Base-by-base conservation (phyloP, 2,113 vertebrate species). In the Herpetotheres cachinnans region DNA sequence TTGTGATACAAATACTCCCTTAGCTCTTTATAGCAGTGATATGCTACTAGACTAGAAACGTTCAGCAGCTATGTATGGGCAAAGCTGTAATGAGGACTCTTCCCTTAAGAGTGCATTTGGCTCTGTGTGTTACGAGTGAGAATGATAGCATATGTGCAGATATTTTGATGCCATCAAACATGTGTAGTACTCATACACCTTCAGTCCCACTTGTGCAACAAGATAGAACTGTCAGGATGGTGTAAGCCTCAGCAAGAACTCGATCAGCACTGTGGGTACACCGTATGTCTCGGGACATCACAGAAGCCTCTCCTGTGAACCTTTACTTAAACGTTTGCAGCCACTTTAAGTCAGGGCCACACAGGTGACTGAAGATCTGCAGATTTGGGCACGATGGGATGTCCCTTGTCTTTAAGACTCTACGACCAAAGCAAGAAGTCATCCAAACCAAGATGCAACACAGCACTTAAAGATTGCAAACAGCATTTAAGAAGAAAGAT, bases 231-330 rank as follows among this genome's bases (percentile, higher is more conserved):
- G 22, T 30, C 30, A 21, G 50, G 30, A 25, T 61, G 55, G 67
- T 66, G 72, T 49, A 38, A 77, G 40, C 46, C 40, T 86, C 9
- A 4, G 49, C 30, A 59, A 93, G 78, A 38, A 32, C 50, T 62
- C 0, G 0, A 0, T 49, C 25, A 18, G 63, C 4, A 1, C 42
- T 65, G 16, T 25, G 14, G 9, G 4, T 62, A 1, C 50, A 7
- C 44, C 4, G 4, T 9, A 2, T 11, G 16, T 67, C 52, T 44
- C 44, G 59, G 58, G 36, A 77, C 74, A 30, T 56, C 71, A 12
- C 42, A 73, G 61, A 72, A 54, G 44, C 69, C 34, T 67, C 44
- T 76, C 15, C 38, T 47, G 26, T 27, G 47, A 89, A 25, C 36
- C 21, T 62, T 62, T 16, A 34, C 17, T 36, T 40, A 15, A 25